Percentiles rank a stretch among this genome's conserved stretches.
These are phyloP conservation scores for Papilio polytes DNA, from an alignment of 1,140 invertebrate genomes.

Conservation along the genomic window DNA sequence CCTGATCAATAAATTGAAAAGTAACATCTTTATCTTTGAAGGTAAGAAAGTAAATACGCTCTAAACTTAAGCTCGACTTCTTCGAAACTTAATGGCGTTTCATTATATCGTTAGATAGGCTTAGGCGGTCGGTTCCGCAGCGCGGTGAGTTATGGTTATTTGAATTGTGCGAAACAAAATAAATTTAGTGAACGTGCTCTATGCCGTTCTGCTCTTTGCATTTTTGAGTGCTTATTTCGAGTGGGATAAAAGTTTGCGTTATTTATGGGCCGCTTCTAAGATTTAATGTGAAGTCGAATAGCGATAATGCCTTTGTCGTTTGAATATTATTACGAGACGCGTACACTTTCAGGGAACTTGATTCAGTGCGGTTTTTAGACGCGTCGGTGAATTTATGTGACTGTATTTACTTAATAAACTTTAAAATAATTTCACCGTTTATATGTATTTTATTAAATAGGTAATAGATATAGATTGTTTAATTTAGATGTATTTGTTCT, in stretches of 20 bases:
- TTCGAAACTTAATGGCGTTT: slow-evolving; percentile 78
- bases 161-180: slow-evolving; percentile 84
- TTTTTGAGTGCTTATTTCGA: slow-evolving; percentile 84
- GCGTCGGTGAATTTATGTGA: slow-evolving; percentile 34
- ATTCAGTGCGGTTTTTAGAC: slow-evolving; percentile 36
- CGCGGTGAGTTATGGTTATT: slow-evolving; percentile 82
- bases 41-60: slow-evolving; percentile 69
- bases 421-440: neutral
- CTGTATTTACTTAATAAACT: neutral
- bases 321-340: slow-evolving; percentile 70
- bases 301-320: slow-evolving; percentile 78
- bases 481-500: neutral
- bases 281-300: slow-evolving; percentile 83
- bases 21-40: slow-evolving; percentile 76
- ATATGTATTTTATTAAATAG: slow-evolving; percentile 24
- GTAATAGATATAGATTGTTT: neutral
- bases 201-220: slow-evolving; percentile 83
- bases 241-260: slow-evolving; percentile 82
- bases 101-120: slow-evolving; percentile 83
- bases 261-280: slow-evolving; percentile 80
- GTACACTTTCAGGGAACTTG: slow-evolving; percentile 43
- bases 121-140: slow-evolving; percentile 63
- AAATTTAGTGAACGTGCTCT: slow-evolving; percentile 83
- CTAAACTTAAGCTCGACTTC: slow-evolving; percentile 75
- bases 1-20: slow-evolving; percentile 78